phyloP scores from a whole-genome alignment of 2,113 vertebrate species.

The Turdus rufiventris region DNA sequence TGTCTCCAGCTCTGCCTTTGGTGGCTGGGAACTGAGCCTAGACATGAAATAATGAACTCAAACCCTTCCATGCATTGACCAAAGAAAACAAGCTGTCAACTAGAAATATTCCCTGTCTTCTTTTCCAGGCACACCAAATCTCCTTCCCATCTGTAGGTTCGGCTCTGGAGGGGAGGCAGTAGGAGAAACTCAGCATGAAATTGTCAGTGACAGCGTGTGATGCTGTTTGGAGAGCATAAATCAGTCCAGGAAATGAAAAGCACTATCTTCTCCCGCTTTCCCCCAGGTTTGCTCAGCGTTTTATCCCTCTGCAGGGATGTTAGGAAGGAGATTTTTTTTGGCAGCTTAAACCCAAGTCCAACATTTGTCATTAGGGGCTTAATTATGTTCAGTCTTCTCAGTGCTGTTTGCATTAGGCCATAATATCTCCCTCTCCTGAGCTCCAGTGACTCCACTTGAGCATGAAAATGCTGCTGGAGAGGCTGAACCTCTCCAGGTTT shows the following conservation, averaged over 20 bases:
- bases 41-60: constrained; percentile 46
- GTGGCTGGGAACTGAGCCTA: constrained; percentile 11
- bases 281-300: constrained; percentile 40
- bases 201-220: constrained; percentile 9
- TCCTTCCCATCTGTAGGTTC: constrained; percentile 14
- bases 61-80: not conserved
- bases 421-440: not conserved
- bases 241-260: constrained; percentile 40
- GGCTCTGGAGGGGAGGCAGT: not conserved
- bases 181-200: constrained; percentile 5
- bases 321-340: not conserved
- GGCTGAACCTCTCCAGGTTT: not conserved
- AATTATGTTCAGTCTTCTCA: not conserved
- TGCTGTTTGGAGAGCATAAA: constrained; percentile 47
- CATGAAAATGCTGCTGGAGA: not conserved
- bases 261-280: not conserved
- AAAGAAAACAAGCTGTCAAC: constrained; percentile 55
- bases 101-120: not conserved
- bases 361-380: not conserved
- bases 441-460: not conserved
- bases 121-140: not conserved
- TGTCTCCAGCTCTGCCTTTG: not conserved
- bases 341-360: not conserved
- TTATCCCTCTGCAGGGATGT: constrained; percentile 25
- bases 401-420: not conserved